These are phyloP conservation scores for Neomorphus geoffroyi DNA, from an alignment of 2,797 vertebrate species.

Conservation along the genomic window DNA sequence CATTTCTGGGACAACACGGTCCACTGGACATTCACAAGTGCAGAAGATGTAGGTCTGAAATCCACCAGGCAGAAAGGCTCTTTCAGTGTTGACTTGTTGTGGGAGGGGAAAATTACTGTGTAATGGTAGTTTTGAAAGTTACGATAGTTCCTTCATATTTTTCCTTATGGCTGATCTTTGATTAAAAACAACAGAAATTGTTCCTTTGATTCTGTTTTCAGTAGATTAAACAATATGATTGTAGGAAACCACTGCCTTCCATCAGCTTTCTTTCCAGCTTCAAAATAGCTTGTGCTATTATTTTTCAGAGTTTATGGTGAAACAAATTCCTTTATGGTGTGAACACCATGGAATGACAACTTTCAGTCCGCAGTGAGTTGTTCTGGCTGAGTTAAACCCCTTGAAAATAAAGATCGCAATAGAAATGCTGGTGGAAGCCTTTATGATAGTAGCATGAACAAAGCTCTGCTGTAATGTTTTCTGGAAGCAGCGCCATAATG, in stretches of 20 bases:
- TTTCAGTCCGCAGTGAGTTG: conserved; percentile 5
- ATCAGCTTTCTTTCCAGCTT: background rate
- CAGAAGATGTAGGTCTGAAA: background rate
- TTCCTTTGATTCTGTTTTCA: background rate
- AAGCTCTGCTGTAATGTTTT: conserved; percentile 29
- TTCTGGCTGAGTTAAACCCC: background rate
- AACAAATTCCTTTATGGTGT: conserved; percentile 12
- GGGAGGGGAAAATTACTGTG: background rate
- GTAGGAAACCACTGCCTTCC: background rate
- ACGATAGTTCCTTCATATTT: background rate
- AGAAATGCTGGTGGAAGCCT: background rate
- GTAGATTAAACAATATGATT: background rate
- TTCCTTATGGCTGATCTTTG: background rate
- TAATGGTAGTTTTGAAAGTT: background rate
- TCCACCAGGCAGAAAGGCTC: background rate
- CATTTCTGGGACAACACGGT: fast-evolving
- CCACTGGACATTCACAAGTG: background rate
- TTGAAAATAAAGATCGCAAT: conserved; percentile 12
- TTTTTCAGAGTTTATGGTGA: conserved; percentile 17
- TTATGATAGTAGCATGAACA: background rate
- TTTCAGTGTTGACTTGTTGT: background rate
- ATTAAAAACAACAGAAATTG: background rate
- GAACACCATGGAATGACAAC: conserved; percentile 22
- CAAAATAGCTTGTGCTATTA: background rate
- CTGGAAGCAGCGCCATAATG: conserved; percentile 38